These are phyloP conservation scores for Pomacea canaliculata DNA, from an alignment of 2,888 invertebrate species.

Conservation along the genomic window DNA sequence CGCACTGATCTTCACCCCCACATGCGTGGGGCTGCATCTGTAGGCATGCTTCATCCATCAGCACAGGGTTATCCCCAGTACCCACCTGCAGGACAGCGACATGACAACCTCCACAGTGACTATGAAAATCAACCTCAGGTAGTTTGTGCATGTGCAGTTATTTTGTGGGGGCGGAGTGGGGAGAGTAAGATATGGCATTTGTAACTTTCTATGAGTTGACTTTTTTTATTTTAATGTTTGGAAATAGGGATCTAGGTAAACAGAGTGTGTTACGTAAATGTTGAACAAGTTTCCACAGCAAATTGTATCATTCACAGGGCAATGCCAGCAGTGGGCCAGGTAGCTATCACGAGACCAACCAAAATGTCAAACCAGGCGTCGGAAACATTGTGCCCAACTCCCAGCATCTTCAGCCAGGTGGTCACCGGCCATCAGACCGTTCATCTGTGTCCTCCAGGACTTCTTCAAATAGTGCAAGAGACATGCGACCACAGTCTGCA, in stretches of 20 bases:
- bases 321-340: conserved; percentile 19
- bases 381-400: conserved; percentile 16
- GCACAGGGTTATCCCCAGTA: conserved; percentile 29
- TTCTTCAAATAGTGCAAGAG: conserved; percentile 46
- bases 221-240: too few species aligned
- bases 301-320: conserved; percentile 4
- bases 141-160: background rate
- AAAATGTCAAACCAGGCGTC: conserved; percentile 31
- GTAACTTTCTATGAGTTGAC: too few species aligned
- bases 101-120: conserved; percentile 42
- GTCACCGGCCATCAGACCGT: conserved; percentile 34
- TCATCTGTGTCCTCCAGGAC: conserved; percentile 46
- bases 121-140: conserved; percentile 61
- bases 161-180: too few species aligned
- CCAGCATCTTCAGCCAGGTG: conserved; percentile 30
- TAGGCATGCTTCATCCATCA: conserved; percentile 48
- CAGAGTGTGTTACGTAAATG: too few species aligned
- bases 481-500: conserved; percentile 57
- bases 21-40: conserved; percentile 56
- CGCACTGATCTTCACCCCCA: conserved; percentile 37
- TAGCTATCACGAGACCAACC: conserved; percentile 31
- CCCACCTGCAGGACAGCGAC: conserved; percentile 25
- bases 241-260: too few species aligned
- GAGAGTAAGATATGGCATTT: too few species aligned
- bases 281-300: too few species aligned